Percentiles rank a stretch among this genome's conserved stretches.
Evolutionary conservation across 2,888 invertebrate species (phyloP).

Genomic region (Mycalesis mineus): DNA sequence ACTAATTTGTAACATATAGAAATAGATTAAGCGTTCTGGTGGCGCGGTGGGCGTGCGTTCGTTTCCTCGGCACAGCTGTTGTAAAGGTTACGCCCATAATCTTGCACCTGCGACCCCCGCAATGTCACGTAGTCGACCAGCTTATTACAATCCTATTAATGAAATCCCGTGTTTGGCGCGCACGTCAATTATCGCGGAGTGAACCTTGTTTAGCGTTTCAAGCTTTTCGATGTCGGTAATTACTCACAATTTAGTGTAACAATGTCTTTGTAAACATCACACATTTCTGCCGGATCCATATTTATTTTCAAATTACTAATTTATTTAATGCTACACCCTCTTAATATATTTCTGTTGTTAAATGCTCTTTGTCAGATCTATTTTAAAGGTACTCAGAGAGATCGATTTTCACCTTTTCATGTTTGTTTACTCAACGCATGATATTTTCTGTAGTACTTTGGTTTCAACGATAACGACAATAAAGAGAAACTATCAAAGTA

Average conservation of each 20-base stretch:
- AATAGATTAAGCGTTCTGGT: conserved; percentile 57
- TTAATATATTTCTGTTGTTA: no score
- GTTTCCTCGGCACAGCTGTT: conserved; percentile 71
- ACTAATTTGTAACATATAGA: conserved; percentile 47
- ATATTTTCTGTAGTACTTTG: no score
- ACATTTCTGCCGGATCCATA: no score
- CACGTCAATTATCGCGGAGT: conserved; percentile 10
- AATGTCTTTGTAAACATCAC: no score
- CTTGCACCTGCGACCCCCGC: conserved; percentile 61
- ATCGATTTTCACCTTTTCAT: neutral
- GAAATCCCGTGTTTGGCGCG: conserved; percentile 37
- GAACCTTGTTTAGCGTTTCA: neutral
- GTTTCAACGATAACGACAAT: no score
- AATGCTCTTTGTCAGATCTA: no score
- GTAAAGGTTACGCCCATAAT: conserved; percentile 67
- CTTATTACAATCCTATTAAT: conserved; percentile 68
- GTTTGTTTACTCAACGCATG: neutral
- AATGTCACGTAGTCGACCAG: conserved; percentile 44
- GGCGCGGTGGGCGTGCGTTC: conserved; percentile 44
- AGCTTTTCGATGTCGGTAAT: neutral
- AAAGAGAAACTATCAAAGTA: neutral
- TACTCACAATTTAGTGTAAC: no score
- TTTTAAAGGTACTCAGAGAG: neutral
- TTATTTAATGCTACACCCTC: no score
- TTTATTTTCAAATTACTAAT: no score